Evolutionary conservation across 2,888 invertebrate genomes (phyloP).

Genomic region (Sinotaia quadrata): DNA sequence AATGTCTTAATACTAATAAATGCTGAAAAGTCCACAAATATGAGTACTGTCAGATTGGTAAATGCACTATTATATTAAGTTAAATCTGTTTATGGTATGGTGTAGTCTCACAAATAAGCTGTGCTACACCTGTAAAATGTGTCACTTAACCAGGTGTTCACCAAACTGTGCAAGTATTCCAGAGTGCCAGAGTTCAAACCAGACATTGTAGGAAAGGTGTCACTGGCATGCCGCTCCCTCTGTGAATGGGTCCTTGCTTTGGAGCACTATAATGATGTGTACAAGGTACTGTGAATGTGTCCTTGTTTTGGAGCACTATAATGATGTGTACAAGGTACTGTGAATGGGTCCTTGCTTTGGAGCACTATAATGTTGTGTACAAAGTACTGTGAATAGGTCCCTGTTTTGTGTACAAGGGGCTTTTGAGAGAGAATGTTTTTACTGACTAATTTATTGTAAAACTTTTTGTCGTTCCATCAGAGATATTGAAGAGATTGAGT

Average conservation of each 20-base stretch:
- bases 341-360: constrained; percentile 71
- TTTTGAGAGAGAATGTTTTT: no score
- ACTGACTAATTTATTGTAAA: no score
- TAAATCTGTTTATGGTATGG: no score
- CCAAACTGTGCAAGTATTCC: constrained; percentile 68
- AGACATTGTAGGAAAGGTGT: constrained; percentile 68
- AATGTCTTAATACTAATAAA: no score
- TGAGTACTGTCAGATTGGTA: no score
- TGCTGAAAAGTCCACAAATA: no score
- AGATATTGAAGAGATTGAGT: no score
- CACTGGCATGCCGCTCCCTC: constrained; percentile 69
- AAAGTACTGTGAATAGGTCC: constrained; percentile 54
- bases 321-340: constrained; percentile 71
- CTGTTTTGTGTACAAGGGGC: background rate
- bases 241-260: constrained; percentile 72
- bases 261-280: constrained; percentile 71
- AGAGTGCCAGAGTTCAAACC: constrained; percentile 69
- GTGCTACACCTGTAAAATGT: no score
- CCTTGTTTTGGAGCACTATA: constrained; percentile 70
- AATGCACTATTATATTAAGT: no score
- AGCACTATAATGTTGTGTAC: constrained; percentile 70
- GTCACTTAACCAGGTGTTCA: constrained; percentile 58
- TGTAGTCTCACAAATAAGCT: no score
- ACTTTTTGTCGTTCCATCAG: no score
- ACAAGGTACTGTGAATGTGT: constrained; percentile 63